Evolutionary conservation across 2,888 invertebrate genomes (phyloP), one percentile per base, ranked within the genome.

Genomic region (Calliphora vomitoria): DNA sequence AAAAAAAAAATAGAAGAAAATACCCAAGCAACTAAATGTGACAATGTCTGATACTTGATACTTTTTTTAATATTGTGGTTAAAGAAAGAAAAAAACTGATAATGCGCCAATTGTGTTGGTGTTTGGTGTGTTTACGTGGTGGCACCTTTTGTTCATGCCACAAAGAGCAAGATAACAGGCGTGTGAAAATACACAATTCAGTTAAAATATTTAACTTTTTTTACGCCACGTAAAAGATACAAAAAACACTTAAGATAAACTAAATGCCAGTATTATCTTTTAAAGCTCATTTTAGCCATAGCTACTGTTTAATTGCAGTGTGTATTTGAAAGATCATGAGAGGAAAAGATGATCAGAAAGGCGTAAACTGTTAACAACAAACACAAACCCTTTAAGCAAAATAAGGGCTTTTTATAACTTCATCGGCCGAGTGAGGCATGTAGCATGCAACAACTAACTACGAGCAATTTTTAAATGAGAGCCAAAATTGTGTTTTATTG

Each of bases 231-330:
- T 25, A 20, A 58, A 68, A 68, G 44, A 20, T 18, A 66, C n/a
- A 20, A 47, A 66, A 78, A 50, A 31, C 38, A 50, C 66, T 84
- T 72, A 84, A 79, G 84, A 84, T 79, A 66, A 84, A 74, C 74
- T 68, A 75, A 82, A 75, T 68, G 66, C 11, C n/a, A 47, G 69
- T 38, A 8, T 62, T 82, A 82, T 85, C 64, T 75, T 71, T 75
- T 62, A 68, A 87, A 84, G 85, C 85, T 87, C 35, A 50, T 60
- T 82, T 85, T 71, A 69, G 75, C 83, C 41, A 15, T 25, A 11
- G 85, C 87, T 87, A 82, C 87, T 75, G 87, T 85, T 87, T 85
- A 87, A 85, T 85, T 71, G 74, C 75, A 74, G 25, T 71, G 58
- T 79, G 38, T 66, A 31, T 71, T 55, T 15, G 18, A 44, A 80